A percentile compares a stretch with the other conserved stretches of the same genome.
These are phyloP conservation scores for Drosophila lacertosa DNA, from an alignment of 1,140 invertebrate genomes.

Conservation along the genomic window DNA sequence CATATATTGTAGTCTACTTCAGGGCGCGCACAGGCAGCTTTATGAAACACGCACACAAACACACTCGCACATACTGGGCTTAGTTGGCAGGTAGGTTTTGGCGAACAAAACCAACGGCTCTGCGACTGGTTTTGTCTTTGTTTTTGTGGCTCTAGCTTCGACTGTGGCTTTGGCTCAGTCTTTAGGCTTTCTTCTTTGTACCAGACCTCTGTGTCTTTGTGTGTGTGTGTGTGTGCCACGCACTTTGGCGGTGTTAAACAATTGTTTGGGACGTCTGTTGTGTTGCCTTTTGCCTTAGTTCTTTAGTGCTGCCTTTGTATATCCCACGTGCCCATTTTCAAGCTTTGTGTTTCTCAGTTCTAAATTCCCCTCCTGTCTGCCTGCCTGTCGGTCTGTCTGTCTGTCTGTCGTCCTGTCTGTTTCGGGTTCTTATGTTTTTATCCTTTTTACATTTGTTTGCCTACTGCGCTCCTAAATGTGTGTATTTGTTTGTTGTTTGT, in stretches of 20 bases:
- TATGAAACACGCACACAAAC: slow-evolving; percentile 19
- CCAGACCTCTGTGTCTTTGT: slow-evolving; percentile 16
- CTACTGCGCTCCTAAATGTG: slow-evolving; percentile 24
- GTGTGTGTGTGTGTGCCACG: slow-evolving; percentile 28
- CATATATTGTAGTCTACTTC: slow-evolving; percentile 65
- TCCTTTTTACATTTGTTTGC: slow-evolving; percentile 58
- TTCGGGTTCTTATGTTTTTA: slow-evolving; percentile 46
- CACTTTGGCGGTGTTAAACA: slow-evolving; percentile 65
- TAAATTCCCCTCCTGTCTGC: neutral
- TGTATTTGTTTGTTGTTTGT: slow-evolving; percentile 10
- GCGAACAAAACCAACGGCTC: slow-evolving; percentile 27
- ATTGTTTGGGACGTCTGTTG: slow-evolving; percentile 51
- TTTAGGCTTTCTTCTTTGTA: slow-evolving; percentile 35
- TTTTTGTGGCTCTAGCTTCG: slow-evolving; percentile 8
- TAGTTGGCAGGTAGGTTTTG: slow-evolving; percentile 41
- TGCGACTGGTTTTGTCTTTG: slow-evolving; percentile 8
- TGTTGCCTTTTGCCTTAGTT: slow-evolving; percentile 38
- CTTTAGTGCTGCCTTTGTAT: slow-evolving; percentile 24
- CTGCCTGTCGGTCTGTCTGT: slow-evolving; percentile 12
- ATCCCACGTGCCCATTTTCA: slow-evolving; percentile 47
- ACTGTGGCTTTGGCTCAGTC: slow-evolving; percentile 22
- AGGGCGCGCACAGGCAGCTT: slow-evolving; percentile 27
- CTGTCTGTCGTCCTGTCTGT: neutral
- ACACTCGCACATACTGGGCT: slow-evolving; percentile 32
- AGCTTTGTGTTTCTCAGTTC: neutral